Percentiles rank a stretch among this genome's conserved stretches.
Conservation (phyloP, 92 coral and sea anemone species). For the Phymanthus crucifer region DNA sequence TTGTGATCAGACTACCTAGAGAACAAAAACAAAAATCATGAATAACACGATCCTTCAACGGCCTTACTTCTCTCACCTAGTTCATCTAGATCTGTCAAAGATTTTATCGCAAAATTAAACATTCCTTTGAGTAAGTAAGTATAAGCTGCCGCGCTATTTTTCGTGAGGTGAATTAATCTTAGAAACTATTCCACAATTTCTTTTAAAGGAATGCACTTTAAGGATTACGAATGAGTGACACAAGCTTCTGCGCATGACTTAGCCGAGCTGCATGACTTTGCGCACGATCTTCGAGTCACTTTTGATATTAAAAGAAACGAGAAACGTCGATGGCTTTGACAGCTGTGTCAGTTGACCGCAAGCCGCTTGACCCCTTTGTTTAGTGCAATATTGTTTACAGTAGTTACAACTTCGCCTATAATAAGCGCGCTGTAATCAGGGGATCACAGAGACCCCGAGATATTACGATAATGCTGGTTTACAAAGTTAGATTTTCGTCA, state of each 20-base stretch:
- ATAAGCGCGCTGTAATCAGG: background rate
- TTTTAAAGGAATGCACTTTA: background rate
- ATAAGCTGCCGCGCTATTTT: background rate
- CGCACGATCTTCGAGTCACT: background rate
- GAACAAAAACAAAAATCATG: background rate
- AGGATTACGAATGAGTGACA: background rate
- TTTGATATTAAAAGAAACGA: background rate
- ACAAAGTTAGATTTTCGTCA: no score
- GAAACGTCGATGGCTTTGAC: background rate
- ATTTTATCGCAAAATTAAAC: no score
- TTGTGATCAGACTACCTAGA: constrained; percentile 51
- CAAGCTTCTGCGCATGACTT: background rate
- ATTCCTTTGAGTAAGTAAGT: no score
- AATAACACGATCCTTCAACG: no score
- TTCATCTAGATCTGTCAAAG: no score
- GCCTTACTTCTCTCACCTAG: no score
- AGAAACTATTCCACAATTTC: background rate
- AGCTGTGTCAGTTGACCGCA: constrained; percentile 1
- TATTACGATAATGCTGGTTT: background rate
- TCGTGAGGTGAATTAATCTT: background rate
- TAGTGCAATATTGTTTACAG: no score
- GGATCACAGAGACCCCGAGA: background rate
- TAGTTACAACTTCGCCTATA: background rate
- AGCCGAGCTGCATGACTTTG: background rate
- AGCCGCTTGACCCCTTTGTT: background rate